phyloP scores from a whole-genome alignment of 2,797 vertebrate species.

The Oryzias dopingdopingensis region DNA sequence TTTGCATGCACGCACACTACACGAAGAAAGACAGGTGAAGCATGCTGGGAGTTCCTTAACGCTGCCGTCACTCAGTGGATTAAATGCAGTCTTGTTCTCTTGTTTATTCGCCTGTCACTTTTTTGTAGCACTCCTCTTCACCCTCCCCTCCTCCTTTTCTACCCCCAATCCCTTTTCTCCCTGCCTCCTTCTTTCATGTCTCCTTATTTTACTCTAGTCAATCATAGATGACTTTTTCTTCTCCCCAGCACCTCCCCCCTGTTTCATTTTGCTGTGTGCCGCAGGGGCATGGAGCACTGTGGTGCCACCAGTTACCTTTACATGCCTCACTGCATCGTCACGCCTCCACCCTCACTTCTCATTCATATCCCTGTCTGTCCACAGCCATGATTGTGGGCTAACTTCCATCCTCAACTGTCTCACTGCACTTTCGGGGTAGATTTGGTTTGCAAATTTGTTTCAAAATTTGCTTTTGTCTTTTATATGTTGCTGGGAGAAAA shows the following conservation, averaged over 20 bases:
- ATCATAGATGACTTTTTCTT: slow-evolving; percentile 31
- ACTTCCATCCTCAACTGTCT: slow-evolving; percentile 19
- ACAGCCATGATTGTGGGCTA: slow-evolving; percentile 32
- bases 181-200: slow-evolving; percentile 40
- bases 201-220: slow-evolving; percentile 50
- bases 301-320: slow-evolving; percentile 61
- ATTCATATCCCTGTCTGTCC: slow-evolving; percentile 51
- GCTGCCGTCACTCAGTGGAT: slow-evolving; percentile 38
- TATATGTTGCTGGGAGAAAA: background rate
- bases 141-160: background rate
- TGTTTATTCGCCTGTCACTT: slow-evolving; percentile 42
- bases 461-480: background rate
- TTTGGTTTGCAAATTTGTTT: background rate
- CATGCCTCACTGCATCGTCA: slow-evolving; percentile 57
- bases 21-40: slow-evolving; percentile 3
- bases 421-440: slow-evolving; percentile 10
- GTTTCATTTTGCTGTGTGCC: slow-evolving; percentile 41
- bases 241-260: slow-evolving; percentile 20
- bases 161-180: slow-evolving; percentile 11
- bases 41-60: slow-evolving; percentile 26
- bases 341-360: slow-evolving; percentile 45
- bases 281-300: slow-evolving; percentile 40
- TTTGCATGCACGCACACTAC: background rate
- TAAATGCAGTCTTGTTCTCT: slow-evolving; percentile 36
- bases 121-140: slow-evolving; percentile 1